Evolutionary conservation across 2,797 vertebrate genomes (phyloP).

Genomic region (Carapus acus): DNA sequence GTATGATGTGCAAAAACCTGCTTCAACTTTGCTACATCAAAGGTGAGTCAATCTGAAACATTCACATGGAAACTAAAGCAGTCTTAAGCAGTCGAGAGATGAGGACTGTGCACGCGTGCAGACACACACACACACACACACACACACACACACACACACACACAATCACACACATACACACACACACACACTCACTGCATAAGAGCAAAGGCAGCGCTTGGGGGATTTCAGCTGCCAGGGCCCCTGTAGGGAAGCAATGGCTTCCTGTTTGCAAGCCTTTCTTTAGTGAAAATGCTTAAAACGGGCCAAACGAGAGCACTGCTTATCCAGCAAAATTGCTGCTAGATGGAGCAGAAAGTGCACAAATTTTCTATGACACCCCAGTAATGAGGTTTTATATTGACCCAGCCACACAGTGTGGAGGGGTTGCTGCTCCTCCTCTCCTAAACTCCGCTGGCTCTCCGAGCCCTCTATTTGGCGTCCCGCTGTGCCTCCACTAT

Average conservation of each 20-base stretch:
- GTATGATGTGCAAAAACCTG: too few relatives aligned
- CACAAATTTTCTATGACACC: constrained; percentile 84
- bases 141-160: not conserved
- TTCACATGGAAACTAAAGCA: too few relatives aligned
- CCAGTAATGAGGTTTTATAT: constrained; percentile 85
- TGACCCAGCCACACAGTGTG: constrained; percentile 73
- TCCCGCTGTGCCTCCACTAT: constrained; percentile 23
- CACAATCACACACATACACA: too few relatives aligned
- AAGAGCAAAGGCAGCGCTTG: constrained; percentile 52
- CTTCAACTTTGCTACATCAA: too few relatives aligned
- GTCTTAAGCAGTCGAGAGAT: constrained; percentile 25
- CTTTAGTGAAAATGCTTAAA: constrained; percentile 67
- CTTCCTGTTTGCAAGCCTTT: constrained; percentile 64
- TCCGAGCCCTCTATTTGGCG: constrained; percentile 49
- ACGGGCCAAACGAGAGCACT: constrained; percentile 77
- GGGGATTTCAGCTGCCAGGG: constrained; percentile 42
- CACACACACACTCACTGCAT: constrained; percentile 40
- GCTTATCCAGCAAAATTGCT: constrained; percentile 85
- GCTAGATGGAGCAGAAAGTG: constrained; percentile 85
- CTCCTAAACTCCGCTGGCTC: constrained; percentile 62
- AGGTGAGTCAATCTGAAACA: too few relatives aligned
- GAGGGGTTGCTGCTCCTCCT: constrained; percentile 62
- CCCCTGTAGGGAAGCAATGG: constrained; percentile 44
- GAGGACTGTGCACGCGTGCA: constrained; percentile 23
- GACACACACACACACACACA: constrained; percentile 1